Conservation (phyloP, 2,113 vertebrate species). For the Ibidorhyncha struthersii region DNA sequence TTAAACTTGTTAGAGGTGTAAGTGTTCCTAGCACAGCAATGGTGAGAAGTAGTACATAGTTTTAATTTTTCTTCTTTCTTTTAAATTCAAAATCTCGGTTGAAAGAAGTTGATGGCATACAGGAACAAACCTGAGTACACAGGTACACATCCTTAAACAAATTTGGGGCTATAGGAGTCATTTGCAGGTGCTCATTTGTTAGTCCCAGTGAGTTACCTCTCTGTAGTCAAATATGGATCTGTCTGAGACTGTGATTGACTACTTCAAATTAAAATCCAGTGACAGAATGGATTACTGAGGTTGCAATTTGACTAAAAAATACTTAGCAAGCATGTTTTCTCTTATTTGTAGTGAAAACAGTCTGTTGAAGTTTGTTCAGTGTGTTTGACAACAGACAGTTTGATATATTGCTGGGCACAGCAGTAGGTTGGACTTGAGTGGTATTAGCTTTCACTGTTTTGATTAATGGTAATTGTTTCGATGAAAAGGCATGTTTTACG, state of each 20-base stretch:
- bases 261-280: constrained; percentile 76
- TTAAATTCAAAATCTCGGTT: background rate
- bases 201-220: constrained; percentile 45
- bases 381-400: constrained; percentile 87
- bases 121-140: background rate
- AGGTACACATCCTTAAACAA: constrained; percentile 16
- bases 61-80: constrained; percentile 3
- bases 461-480: constrained; percentile 89
- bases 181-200: constrained; percentile 61
- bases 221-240: constrained; percentile 53
- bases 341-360: constrained; percentile 79
- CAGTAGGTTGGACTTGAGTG: constrained; percentile 85
- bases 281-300: constrained; percentile 75
- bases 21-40: background rate
- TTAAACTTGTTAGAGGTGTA: background rate
- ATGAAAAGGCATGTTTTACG: constrained; percentile 83
- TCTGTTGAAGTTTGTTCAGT: constrained; percentile 80
- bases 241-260: constrained; percentile 70
- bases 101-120: background rate
- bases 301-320: constrained; percentile 79
- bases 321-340: constrained; percentile 80
- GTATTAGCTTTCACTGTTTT: constrained; percentile 85
- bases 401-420: constrained; percentile 87
- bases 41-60: background rate
- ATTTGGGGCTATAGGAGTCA: constrained; percentile 16